Percentiles rank a stretch among this genome's conserved stretches.
These are phyloP conservation scores for Nycticebus coucang DNA, from an alignment of 2,113 vertebrate genomes.

Conservation along the genomic window DNA sequence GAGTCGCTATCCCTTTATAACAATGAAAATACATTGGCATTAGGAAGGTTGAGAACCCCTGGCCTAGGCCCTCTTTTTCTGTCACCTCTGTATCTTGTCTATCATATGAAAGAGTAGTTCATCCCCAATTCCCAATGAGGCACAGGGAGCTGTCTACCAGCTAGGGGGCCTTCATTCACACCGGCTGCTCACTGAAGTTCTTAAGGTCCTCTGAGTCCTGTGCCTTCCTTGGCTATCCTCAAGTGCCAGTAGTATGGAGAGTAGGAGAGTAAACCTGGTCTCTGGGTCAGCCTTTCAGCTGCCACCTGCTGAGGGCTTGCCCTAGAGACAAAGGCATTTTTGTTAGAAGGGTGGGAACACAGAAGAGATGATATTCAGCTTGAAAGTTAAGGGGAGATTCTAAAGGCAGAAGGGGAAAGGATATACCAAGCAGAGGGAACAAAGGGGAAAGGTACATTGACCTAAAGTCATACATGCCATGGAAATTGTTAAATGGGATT, in stretches of 20 bases:
- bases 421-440: neutral
- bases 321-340: neutral
- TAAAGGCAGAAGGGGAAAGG: neutral
- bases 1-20: no score
- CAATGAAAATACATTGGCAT: no score
- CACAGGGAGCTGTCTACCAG: slow-evolving; percentile 79
- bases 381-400: neutral
- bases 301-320: neutral
- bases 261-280: neutral
- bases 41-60: no score
- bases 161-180: neutral
- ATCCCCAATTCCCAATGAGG: slow-evolving; percentile 81
- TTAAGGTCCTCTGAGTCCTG: slow-evolving; percentile 77
- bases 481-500: neutral
- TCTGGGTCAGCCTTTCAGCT: neutral
- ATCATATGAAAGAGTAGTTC: slow-evolving; percentile 83
- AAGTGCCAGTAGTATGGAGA: neutral
- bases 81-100: slow-evolving; percentile 68
- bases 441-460: neutral
- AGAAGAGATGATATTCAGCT: neutral
- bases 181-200: slow-evolving; percentile 76
- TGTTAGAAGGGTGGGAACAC: neutral
- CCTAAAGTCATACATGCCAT: neutral
- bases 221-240: slow-evolving; percentile 79
- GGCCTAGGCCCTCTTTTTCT: neutral